A percentile compares a stretch with the other conserved stretches of the same genome.
Evolutionary conservation across 2,797 vertebrate species (phyloP).

Genomic region (Sphenodon punctatus): DNA sequence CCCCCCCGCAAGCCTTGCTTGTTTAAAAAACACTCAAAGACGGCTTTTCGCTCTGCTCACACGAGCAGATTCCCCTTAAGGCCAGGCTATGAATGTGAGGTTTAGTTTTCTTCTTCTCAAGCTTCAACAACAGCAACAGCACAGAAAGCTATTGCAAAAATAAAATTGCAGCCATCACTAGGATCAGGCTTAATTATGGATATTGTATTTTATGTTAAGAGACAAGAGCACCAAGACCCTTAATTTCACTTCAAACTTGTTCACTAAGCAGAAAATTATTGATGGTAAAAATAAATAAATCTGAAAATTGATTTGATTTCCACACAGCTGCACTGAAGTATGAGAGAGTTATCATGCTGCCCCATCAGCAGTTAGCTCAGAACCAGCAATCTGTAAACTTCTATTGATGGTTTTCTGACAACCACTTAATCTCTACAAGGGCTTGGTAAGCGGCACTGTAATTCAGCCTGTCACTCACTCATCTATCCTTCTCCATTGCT

Average conservation of each 20-base stretch:
- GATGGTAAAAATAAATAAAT: neutral
- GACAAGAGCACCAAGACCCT: neutral
- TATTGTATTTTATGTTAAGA: neutral
- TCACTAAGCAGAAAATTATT: neutral
- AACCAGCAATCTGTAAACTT: slow-evolving; percentile 25
- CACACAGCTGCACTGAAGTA: neutral
- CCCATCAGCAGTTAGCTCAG: neutral
- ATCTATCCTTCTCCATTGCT: neutral
- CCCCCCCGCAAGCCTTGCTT: too few species aligned
- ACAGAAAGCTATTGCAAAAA: neutral
- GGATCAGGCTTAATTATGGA: neutral
- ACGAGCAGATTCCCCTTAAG: neutral
- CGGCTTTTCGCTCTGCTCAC: too few species aligned
- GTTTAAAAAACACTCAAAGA: too few species aligned
- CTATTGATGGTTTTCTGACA: neutral
- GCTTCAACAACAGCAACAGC: neutral
- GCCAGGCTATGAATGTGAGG: neutral
- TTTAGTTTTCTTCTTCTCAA: neutral
- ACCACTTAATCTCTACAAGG: slow-evolving; percentile 12
- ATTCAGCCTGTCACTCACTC: slow-evolving; percentile 11
- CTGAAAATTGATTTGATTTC: slow-evolving; percentile 1
- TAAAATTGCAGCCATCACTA: neutral
- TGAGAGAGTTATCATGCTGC: neutral
- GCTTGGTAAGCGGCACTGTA: neutral
- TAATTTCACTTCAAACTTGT: slow-evolving; percentile 33